Evolutionary conservation across 2,797 vertebrate species (phyloP).

Genomic region (Esox masquinongy): DNA sequence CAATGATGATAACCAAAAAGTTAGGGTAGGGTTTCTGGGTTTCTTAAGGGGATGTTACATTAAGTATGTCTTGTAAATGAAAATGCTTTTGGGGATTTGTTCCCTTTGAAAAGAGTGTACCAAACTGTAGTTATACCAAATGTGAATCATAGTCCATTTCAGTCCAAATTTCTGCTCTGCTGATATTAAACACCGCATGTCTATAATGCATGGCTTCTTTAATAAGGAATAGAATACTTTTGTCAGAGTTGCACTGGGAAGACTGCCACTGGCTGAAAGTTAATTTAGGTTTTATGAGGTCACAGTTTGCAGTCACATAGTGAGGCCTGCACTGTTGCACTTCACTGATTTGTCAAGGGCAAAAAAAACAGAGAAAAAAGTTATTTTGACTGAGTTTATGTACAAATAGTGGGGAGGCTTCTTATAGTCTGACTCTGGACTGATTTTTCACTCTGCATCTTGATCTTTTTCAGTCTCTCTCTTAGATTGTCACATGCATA

Average conservation of each 20-base stretch:
- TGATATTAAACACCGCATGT: neutral
- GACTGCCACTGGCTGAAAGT: neutral
- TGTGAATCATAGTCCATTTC: no score
- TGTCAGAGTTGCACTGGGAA: neutral
- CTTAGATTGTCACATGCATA: constrained; percentile 62
- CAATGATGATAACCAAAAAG: neutral
- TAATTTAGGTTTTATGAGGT: constrained; percentile 8
- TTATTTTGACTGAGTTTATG: constrained; percentile 35
- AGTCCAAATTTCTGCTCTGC: neutral
- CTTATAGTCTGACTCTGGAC: constrained; percentile 56
- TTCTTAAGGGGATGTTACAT: neutral
- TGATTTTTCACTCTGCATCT: constrained; percentile 44
- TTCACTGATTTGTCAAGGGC: constrained; percentile 2
- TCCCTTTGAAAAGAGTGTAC: neutral
- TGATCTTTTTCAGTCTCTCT: neutral
- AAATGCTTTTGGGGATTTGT: neutral
- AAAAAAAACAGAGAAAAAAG: neutral
- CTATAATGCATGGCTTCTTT: neutral
- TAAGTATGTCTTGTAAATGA: neutral
- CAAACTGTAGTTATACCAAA: no score
- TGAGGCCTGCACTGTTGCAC: neutral
- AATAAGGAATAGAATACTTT: neutral
- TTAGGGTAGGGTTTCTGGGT: neutral
- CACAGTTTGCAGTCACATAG: neutral
- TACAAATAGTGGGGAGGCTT: constrained; percentile 48